These are phyloP conservation scores for Fulmarus glacialis DNA, from an alignment of 2,113 vertebrate genomes.

Conservation along the genomic window DNA sequence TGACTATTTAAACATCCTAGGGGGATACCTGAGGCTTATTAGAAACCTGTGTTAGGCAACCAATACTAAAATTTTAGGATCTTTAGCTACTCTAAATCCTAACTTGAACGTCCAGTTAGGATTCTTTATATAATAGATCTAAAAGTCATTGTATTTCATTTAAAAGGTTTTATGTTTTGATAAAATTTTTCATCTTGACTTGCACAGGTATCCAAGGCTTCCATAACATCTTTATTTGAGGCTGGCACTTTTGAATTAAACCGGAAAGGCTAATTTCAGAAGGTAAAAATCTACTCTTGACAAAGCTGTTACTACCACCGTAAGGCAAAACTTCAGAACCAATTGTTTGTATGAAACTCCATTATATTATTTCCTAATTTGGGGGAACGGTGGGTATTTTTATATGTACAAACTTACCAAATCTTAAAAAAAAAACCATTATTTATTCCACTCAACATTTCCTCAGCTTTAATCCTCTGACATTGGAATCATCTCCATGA, in stretches of 20 bases:
- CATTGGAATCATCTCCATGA: background rate
- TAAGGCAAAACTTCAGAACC: background rate
- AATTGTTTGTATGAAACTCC: background rate
- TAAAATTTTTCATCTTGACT: background rate
- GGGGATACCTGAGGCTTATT: background rate
- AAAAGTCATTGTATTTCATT: background rate
- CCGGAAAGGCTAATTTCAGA: background rate
- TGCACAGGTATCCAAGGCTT: background rate
- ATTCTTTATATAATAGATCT: background rate
- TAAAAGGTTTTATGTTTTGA: background rate
- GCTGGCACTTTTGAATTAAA: background rate
- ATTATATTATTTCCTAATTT: background rate
- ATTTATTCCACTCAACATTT: background rate
- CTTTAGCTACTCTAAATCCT: background rate
- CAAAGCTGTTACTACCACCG: background rate
- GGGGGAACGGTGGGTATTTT: background rate
- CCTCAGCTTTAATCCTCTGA: background rate
- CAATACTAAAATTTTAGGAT: background rate
- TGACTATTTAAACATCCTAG: background rate
- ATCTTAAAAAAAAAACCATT: background rate
- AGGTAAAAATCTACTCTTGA: background rate
- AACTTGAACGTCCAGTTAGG: background rate
- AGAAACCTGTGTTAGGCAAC: background rate
- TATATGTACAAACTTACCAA: too few species aligned
- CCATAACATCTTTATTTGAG: background rate